These are phyloP conservation scores for Xylota segnis DNA, from an alignment of 2,888 invertebrate species.

Conservation along the genomic window DNA sequence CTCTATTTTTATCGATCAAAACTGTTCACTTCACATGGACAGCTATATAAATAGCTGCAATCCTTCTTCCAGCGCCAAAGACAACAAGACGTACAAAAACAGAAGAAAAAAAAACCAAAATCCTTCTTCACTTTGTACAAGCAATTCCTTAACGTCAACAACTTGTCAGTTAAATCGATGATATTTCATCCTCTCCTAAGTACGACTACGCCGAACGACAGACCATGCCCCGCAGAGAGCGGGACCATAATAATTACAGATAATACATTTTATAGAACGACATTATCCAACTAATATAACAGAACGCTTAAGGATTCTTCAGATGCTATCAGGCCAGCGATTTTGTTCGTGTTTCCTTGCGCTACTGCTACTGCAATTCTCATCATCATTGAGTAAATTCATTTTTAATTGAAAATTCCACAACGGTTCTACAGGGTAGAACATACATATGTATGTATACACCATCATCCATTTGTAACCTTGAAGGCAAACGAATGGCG, in stretches of 20 bases:
- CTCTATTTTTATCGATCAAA: constrained; percentile 29
- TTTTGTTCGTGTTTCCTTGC: constrained; percentile 37
- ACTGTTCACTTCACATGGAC: constrained; percentile 11
- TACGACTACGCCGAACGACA: constrained; percentile 23
- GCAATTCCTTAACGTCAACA: constrained; percentile 74
- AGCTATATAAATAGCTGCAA: constrained; percentile 29
- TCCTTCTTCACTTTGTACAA: constrained; percentile 20
- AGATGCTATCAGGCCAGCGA: constrained; percentile 58
- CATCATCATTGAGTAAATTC: constrained; percentile 67
- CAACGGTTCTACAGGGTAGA: constrained; percentile 38
- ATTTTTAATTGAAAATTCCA: constrained; percentile 76
- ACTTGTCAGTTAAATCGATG: constrained; percentile 72
- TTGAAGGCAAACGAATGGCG: constrained; percentile 52
- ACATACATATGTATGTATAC: not conserved
- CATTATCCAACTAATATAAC: constrained; percentile 57
- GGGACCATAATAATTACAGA: constrained; percentile 65
- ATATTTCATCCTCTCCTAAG: constrained; percentile 56
- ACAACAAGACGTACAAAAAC: not conserved
- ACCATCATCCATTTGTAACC: constrained; percentile 47
- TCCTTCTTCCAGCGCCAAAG: not conserved
- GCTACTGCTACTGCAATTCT: constrained; percentile 46
- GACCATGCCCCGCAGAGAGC: not conserved
- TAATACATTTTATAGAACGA: constrained; percentile 62
- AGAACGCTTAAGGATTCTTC: constrained; percentile 52
- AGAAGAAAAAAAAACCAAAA: not conserved